These are phyloP conservation scores for Pegoplata infirma DNA, from an alignment of 2,888 invertebrate genomes.

Conservation along the genomic window DNA sequence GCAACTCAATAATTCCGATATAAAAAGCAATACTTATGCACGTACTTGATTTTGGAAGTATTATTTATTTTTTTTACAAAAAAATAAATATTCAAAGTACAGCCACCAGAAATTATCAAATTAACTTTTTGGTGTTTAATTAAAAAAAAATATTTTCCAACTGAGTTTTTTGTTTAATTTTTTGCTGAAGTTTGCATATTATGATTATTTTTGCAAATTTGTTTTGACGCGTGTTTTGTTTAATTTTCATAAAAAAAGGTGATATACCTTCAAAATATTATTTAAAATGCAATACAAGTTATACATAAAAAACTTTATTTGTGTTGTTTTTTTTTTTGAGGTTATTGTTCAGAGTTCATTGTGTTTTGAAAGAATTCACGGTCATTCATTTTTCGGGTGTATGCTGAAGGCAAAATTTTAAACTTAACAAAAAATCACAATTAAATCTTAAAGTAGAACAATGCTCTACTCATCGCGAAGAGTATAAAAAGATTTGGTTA, in stretches of 20 bases:
- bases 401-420: neutral
- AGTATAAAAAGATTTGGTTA: too few relatives aligned
- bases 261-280: neutral
- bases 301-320: too few relatives aligned
- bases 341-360: conserved; percentile 38
- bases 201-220: neutral
- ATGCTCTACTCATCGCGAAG: too few relatives aligned
- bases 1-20: conserved; percentile 6
- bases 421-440: too few relatives aligned
- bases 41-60: conserved; percentile 19
- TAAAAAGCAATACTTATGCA: neutral
- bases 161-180: neutral
- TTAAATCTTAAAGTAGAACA: too few relatives aligned
- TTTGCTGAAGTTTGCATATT: neutral
- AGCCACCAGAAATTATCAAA: neutral
- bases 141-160: neutral
- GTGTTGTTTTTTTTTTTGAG: conserved; percentile 10
- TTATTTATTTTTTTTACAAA: neutral
- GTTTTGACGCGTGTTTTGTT: neutral
- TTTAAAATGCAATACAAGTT: neutral
- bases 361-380: conserved; percentile 33
- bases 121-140: neutral
- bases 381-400: conserved; percentile 7
- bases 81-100: too few relatives aligned
- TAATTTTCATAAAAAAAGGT: neutral